These are phyloP conservation scores for Heteromormyrus szaboi DNA, from an alignment of 2,797 vertebrate species.

Conservation along the genomic window DNA sequence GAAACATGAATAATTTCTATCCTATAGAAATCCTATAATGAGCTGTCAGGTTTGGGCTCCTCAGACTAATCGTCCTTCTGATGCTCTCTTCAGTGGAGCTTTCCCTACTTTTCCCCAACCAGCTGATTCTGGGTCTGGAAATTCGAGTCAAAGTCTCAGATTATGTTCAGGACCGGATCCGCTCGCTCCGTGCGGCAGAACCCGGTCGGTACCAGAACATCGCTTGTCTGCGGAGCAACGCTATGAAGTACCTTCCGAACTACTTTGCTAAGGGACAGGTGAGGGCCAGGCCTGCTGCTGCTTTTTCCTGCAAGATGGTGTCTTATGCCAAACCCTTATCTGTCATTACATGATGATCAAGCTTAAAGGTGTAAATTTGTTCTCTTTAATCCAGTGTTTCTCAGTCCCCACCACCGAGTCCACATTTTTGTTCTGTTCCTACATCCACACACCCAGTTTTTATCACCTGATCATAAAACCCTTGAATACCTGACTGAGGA, in stretches of 20 bases:
- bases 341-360: neutral
- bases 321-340: neutral
- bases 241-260: constrained; percentile 92
- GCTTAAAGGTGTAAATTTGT: neutral
- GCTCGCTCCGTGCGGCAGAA: constrained; percentile 64
- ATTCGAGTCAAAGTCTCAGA: constrained; percentile 87
- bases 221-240: constrained; percentile 82
- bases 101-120: constrained; percentile 76
- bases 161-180: constrained; percentile 81
- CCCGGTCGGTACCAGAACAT: constrained; percentile 81
- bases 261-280: constrained; percentile 88
- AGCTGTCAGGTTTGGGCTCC: neutral
- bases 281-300: neutral
- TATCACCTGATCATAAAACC: neutral
- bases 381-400: neutral
- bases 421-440: neutral
- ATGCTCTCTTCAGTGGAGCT: constrained; percentile 66
- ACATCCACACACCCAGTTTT: neutral
- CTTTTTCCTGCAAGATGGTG: neutral
- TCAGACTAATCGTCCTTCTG: neutral
- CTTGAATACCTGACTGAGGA: neutral
- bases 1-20: neutral
- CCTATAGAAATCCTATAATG: neutral
- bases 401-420: neutral
- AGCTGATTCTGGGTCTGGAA: constrained; percentile 81